Base-by-base conservation (phyloP, 2,888 invertebrate species). In the Carterocephalus palaemon region DNA sequence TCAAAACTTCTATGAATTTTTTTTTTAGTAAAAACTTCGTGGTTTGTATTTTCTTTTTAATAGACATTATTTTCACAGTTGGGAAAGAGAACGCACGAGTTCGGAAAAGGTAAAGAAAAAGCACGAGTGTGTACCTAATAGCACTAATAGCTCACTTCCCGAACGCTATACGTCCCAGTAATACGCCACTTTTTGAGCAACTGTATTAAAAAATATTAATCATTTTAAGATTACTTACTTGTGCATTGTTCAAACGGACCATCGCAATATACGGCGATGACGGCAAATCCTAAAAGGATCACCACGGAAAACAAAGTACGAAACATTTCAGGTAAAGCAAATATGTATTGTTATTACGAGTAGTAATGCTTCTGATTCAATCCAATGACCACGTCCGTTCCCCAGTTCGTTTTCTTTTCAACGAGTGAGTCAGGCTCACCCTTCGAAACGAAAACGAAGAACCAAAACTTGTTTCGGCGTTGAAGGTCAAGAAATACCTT, bases 241-340 rank as follows among this genome's bases (percentile, higher is more conserved):
- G 53, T 39, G 48, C 71, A 72, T 57, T 72, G 71, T 45, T 59
- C 51, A 5, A 56, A 42, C 2, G 68, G 68, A 49, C 37, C 26
- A n/a, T 46, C 48, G 23, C 56, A 34, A 38, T 43, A 52, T 34
- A 52, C 50, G 12, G 15, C n/a, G 2, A 36, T 19, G 13, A 51
- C 26, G n/a, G 46, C 36, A 6, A 58, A 29, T 3, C 47, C 47
- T 34, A 53, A 12, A 19, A 51, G 34, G 24, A 59, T 26, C 24
- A 48, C 26, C 19, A 51, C 23, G 37, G 51, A 46, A 12, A 51
- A 48, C 39, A 51, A 47, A 23, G 47, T 8, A 37, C 48, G 52
- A 47, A 54, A 57, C 57, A 63, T 62, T 28, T 46, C n/a, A n/a
- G n/a, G n/a, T n/a, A 47, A 42, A 24, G 4, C 24, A 17, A 42